Evolutionary conservation across 92 coral and sea anemone genomes (phyloP).

Genomic region (Phenganax subtilis): DNA sequence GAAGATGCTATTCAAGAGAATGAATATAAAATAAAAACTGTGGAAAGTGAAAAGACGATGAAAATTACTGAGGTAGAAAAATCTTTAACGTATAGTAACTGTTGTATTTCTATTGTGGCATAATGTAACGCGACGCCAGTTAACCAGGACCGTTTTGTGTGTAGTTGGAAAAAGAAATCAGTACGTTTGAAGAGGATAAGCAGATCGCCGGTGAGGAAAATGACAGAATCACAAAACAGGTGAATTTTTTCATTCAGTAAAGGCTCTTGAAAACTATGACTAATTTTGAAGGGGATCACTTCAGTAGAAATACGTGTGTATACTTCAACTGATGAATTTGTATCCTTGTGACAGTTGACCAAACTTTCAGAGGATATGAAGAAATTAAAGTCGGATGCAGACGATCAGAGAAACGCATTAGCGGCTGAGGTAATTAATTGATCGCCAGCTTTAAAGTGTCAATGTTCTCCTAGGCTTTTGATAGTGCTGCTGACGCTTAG

Average conservation of each 20-base stretch:
- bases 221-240: constrained; percentile 66
- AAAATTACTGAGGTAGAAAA: constrained; percentile 27
- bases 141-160: not conserved
- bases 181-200: constrained; percentile 24
- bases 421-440: constrained; percentile 70
- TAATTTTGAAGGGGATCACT: not conserved
- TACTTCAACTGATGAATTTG: not conserved
- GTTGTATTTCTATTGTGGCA: too few species aligned
- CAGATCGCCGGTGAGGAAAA: constrained; percentile 24
- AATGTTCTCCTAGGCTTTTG: not conserved
- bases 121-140: too few species aligned
- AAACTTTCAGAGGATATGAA: constrained; percentile 53
- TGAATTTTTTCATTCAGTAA: not conserved
- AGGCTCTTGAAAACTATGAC: not conserved
- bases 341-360: not conserved
- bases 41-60: constrained; percentile 10
- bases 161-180: constrained; percentile 31
- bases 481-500: not conserved
- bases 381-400: constrained; percentile 58
- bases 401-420: constrained; percentile 90
- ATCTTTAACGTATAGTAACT: not conserved
- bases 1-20: constrained; percentile 29
- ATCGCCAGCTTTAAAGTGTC: not conserved
- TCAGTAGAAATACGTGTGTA: not conserved
- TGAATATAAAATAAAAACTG: constrained; percentile 21